These are phyloP conservation scores for Charadrius vociferus DNA, from an alignment of 2,113 vertebrate species.

Conservation along the genomic window DNA sequence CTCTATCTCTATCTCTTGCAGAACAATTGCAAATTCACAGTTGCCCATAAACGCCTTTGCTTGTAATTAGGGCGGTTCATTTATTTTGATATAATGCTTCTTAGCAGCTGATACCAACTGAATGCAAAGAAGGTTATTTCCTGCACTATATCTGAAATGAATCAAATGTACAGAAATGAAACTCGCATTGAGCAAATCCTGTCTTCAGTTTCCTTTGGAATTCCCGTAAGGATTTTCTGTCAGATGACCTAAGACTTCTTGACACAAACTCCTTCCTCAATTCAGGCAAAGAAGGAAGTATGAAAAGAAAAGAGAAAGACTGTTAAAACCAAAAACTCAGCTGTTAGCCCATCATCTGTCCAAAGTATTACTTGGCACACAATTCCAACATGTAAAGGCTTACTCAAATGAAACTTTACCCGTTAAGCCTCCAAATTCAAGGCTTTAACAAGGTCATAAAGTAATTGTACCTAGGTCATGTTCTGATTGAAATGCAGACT, in stretches of 20 bases:
- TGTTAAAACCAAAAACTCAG: not conserved
- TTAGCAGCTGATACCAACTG: not conserved
- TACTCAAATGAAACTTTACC: not conserved
- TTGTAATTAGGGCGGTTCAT: not conserved
- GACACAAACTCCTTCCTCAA: not conserved
- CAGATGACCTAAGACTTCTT: not conserved
- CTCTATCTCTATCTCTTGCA: not conserved
- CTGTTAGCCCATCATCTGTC: not conserved
- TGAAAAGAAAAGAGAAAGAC: not conserved
- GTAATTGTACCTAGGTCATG: not conserved
- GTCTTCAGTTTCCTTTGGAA: not conserved
- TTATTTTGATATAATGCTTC: not conserved
- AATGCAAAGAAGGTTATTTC: not conserved
- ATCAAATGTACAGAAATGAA: not conserved
- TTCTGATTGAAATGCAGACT: not conserved
- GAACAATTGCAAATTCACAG: not conserved
- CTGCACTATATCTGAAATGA: not conserved
- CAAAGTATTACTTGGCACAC: not conserved
- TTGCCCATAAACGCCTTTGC: not conserved
- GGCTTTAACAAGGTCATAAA: not conserved
- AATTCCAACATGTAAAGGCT: not conserved
- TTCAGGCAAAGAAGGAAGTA: conserved; percentile 4
- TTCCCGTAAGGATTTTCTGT: not conserved
- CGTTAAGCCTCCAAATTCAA: not conserved
- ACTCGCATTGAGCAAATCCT: not conserved